A percentile compares a stretch with the other conserved stretches of the same genome.
Evolutionary conservation across 2,113 vertebrate genomes (phyloP).

Genomic region (Mastomys natalensis): DNA sequence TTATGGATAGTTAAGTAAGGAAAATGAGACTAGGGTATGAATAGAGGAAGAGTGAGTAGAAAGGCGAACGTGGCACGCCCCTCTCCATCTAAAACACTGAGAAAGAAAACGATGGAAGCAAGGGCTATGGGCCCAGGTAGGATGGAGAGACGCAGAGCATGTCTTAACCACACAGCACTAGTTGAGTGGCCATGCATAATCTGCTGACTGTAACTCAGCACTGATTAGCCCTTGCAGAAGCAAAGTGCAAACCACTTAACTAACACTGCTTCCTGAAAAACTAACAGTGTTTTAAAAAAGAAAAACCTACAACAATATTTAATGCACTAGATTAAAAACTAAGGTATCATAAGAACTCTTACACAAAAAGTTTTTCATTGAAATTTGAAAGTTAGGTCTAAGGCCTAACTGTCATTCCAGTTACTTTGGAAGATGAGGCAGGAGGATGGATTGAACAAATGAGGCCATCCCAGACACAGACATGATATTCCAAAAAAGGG

Average conservation of each 20-base stretch:
- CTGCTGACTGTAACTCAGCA: neutral
- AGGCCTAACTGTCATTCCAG: neutral
- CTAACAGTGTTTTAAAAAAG: neutral
- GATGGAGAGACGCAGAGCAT: neutral
- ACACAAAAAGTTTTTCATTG: neutral
- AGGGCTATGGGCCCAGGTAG: neutral
- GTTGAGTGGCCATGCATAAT: neutral
- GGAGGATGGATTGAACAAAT: neutral
- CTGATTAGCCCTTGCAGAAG: neutral
- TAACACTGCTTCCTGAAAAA: neutral
- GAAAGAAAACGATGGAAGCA: constrained; percentile 3
- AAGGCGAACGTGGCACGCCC: neutral
- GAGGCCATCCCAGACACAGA: neutral
- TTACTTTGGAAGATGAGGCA: neutral
- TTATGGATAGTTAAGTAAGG: neutral
- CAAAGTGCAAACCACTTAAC: neutral
- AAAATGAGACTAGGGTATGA: neutral
- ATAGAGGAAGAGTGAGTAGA: neutral
- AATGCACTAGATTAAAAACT: neutral
- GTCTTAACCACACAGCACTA: neutral
- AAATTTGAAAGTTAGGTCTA: neutral
- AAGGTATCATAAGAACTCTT: neutral
- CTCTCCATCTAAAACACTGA: neutral
- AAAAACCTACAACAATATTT: neutral
- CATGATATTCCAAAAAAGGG: neutral